phyloP scores from a whole-genome alignment of 2,113 vertebrate genomes.

The Polypterus senegalus region DNA sequence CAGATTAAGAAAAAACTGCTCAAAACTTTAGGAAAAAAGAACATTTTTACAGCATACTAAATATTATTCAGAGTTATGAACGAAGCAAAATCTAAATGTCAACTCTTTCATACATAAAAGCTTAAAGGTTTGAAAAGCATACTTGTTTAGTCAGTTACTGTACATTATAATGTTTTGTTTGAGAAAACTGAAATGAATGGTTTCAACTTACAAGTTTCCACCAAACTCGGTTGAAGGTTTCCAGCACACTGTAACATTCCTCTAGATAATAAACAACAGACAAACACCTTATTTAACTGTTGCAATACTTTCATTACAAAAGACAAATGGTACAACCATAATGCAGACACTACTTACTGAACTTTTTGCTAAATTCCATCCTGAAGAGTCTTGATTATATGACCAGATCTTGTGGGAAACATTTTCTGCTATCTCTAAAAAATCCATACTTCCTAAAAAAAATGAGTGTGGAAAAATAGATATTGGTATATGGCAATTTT shows the following conservation, averaged over 20 bases:
- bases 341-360: constrained; percentile 32
- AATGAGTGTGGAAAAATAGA: too few species aligned
- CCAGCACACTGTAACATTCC: constrained; percentile 37
- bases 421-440: constrained; percentile 30
- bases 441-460: constrained; percentile 33
- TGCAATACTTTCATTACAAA: neutral
- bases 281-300: constrained; percentile 2
- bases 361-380: constrained; percentile 42
- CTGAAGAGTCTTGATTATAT: constrained; percentile 35
- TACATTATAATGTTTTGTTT: too few species aligned
- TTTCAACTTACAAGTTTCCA: constrained; percentile 46
- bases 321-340: neutral
- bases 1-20: too few species aligned
- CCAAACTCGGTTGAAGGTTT: constrained; percentile 39
- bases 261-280: constrained; percentile 35
- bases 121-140: too few species aligned
- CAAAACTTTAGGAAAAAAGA: too few species aligned
- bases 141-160: too few species aligned
- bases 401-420: constrained; percentile 32
- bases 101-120: too few species aligned
- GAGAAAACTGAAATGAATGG: neutral
- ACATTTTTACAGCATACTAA: too few species aligned
- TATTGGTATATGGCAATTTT: too few species aligned
- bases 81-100: too few species aligned
- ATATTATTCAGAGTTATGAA: too few species aligned